Conservation (phyloP, 2,888 invertebrate species). For the Carcina quercana region DNA sequence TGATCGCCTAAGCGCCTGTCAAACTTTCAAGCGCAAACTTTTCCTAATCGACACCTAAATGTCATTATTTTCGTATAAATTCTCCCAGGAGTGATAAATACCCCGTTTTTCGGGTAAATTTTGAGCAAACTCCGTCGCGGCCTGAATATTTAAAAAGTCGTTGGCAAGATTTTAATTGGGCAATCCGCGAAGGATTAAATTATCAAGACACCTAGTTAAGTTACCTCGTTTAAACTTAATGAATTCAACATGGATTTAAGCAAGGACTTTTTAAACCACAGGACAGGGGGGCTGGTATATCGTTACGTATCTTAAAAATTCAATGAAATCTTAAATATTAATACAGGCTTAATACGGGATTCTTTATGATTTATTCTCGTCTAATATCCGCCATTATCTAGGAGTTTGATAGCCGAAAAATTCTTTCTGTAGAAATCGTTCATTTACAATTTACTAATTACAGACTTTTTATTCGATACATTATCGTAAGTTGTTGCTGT, state of each 20-base stretch:
- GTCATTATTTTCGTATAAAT: slow-evolving; percentile 65
- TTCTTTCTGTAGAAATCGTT: no score
- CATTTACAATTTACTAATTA: no score
- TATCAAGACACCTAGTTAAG: slow-evolving; percentile 73
- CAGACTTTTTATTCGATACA: no score
- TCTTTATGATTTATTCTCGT: no score
- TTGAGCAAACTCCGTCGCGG: slow-evolving; percentile 52
- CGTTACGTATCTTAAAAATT: no score
- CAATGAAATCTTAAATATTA: no score
- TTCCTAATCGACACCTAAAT: slow-evolving; percentile 67
- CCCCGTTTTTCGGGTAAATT: slow-evolving; percentile 58
- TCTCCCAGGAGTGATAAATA: slow-evolving; percentile 58
- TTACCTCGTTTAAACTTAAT: slow-evolving; percentile 62
- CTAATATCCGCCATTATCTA: no score
- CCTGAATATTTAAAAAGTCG: slow-evolving; percentile 73
- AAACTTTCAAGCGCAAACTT: slow-evolving; percentile 49
- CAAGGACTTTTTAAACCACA: no score
- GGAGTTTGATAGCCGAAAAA: no score
- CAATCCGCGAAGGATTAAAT: slow-evolving; percentile 71
- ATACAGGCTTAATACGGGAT: no score
- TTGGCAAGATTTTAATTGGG: slow-evolving; percentile 71
- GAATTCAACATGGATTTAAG: slow-evolving; percentile 70
- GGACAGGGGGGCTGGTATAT: no score
- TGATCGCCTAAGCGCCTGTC: slow-evolving; percentile 33
- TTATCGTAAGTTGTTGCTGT: no score